A percentile compares a stretch with the other conserved stretches of the same genome.
These are phyloP conservation scores for Calyptomena viridis DNA, from an alignment of 2,113 vertebrate genomes.

Conservation along the genomic window DNA sequence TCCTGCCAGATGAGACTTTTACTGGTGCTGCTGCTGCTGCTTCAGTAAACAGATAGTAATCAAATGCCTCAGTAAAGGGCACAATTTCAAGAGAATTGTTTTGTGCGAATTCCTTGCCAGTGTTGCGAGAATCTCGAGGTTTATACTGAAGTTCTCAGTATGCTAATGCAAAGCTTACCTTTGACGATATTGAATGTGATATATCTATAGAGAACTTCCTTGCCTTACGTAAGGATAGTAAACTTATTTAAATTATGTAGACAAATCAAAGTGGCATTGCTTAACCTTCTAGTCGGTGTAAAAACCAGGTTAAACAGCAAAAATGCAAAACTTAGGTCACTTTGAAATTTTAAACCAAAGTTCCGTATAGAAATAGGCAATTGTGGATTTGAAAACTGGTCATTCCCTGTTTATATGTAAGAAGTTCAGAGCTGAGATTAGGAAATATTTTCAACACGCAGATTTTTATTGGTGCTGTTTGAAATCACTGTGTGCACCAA, in stretches of 20 bases:
- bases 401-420: constrained; percentile 76
- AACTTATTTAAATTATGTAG: constrained; percentile 89
- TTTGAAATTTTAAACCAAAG: constrained; percentile 90
- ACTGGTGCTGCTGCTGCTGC: constrained; percentile 66
- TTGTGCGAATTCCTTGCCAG: constrained; percentile 79
- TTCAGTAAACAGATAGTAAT: constrained; percentile 58
- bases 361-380: constrained; percentile 84
- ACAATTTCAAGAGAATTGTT: constrained; percentile 56
- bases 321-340: constrained; percentile 83
- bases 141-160: constrained; percentile 65
- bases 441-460: constrained; percentile 39
- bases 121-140: constrained; percentile 69
- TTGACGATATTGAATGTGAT: constrained; percentile 89
- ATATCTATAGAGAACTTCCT: constrained; percentile 80
- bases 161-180: constrained; percentile 86
- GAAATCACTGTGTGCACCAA: constrained; percentile 72
- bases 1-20: constrained; percentile 38
- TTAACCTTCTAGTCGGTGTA: constrained; percentile 75
- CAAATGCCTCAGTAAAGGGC: constrained; percentile 52
- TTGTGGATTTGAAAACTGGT: constrained; percentile 80
- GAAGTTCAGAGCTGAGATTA: constrained; percentile 74
- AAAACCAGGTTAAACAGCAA: constrained; percentile 80
- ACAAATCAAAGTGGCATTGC: constrained; percentile 92
- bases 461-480: constrained; percentile 64
- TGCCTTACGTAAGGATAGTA: constrained; percentile 79